Evolutionary conservation across 2,888 invertebrate species (phyloP).

Genomic region (Nymphalis polychloros): DNA sequence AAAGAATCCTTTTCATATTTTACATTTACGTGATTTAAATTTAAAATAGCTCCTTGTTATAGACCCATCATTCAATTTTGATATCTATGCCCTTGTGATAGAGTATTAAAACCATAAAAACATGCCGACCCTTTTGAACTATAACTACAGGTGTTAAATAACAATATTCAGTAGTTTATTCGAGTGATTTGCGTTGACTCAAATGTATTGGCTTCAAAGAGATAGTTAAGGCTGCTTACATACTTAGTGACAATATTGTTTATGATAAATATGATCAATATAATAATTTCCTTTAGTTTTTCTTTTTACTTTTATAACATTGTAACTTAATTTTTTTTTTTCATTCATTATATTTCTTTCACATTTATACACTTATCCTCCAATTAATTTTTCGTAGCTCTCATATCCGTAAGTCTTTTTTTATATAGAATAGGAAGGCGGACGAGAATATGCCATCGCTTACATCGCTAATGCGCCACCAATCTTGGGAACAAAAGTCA

Average conservation of each 20-base stretch:
- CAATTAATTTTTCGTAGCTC: too few relatives aligned
- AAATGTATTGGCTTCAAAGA: constrained; percentile 28
- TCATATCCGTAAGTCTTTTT: too few relatives aligned
- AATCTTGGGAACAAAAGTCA: too few relatives aligned
- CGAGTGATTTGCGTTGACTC: constrained; percentile 34
- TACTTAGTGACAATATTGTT: background rate
- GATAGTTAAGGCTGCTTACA: constrained; percentile 24
- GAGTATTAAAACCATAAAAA: constrained; percentile 10
- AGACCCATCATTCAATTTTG: constrained; percentile 15
- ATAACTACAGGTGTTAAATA: constrained; percentile 46
- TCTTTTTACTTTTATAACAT: too few relatives aligned
- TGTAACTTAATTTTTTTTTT: too few relatives aligned
- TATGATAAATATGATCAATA: too few relatives aligned
- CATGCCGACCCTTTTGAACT: constrained; percentile 22
- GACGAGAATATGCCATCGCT: too few relatives aligned
- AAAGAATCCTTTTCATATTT: constrained; percentile 34
- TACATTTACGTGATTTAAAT: constrained; percentile 31
- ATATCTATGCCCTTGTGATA: constrained; percentile 15
- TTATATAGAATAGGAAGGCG: too few relatives aligned
- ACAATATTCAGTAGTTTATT: constrained; percentile 36
- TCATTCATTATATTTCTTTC: too few relatives aligned
- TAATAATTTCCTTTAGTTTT: too few relatives aligned
- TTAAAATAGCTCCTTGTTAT: constrained; percentile 30
- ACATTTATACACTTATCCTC: too few relatives aligned
- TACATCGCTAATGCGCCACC: too few relatives aligned